Conservation (phyloP, 2,113 vertebrate genomes). For the Trematomus loennbergii region DNA sequence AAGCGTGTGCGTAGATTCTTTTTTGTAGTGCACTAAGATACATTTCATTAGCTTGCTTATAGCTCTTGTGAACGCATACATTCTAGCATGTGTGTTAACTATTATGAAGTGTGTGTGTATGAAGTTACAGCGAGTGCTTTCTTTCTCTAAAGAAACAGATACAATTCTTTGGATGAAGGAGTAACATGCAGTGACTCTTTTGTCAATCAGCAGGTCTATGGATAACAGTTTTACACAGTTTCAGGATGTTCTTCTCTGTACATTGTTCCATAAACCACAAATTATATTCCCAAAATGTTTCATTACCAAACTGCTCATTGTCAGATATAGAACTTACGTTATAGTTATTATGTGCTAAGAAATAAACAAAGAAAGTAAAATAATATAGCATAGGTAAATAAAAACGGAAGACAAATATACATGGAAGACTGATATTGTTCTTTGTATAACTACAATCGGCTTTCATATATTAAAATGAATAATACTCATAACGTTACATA, state of each 20-base stretch:
- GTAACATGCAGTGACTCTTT: conserved; percentile 62
- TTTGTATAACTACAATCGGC: conserved; percentile 18
- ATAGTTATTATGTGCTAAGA: conserved; percentile 14
- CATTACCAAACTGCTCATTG: conserved; percentile 2
- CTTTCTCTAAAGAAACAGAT: conserved; percentile 41
- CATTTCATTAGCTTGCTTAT: conserved; percentile 63
- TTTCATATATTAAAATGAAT: conserved; percentile 23
- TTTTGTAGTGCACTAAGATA: conserved; percentile 50
- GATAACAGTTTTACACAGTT: conserved; percentile 23
- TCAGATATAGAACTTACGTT: conserved; percentile 10
- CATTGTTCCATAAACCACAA: conserved; percentile 6
- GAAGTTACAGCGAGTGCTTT: conserved; percentile 45
- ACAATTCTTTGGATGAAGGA: conserved; percentile 36
- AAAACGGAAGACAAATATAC: background rate
- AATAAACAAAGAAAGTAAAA: background rate
- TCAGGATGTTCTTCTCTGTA: conserved; percentile 10
- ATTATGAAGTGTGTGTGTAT: conserved; percentile 41
- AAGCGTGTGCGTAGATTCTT: conserved; percentile 48
- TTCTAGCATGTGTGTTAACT: conserved; percentile 51
- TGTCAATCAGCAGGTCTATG: conserved; percentile 26
- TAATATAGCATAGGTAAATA: background rate
- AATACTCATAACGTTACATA: conserved; percentile 13
- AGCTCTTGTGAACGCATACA: conserved; percentile 64
- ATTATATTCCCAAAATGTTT: conserved; percentile 20
- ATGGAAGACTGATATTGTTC: conserved; percentile 16